Evolutionary conservation across 2,113 vertebrate genomes (phyloP), one percentile per base, ranked within the genome.

Genomic region (Pycnonotus jocosus): DNA sequence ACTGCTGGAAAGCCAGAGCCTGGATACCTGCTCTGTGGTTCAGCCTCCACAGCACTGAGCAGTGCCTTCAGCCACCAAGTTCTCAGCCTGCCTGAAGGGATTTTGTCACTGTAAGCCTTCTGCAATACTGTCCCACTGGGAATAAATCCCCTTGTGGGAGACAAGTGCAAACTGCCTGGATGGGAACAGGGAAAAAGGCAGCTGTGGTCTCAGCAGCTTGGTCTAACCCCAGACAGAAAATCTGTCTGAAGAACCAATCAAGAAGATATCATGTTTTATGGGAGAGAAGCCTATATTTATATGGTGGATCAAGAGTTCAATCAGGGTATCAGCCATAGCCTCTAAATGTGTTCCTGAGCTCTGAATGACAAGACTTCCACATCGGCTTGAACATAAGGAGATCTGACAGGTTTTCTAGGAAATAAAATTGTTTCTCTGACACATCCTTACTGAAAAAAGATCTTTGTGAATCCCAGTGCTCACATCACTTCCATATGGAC

Each of bases 41-140:
- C 33, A 62, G 37, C 50, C 19, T 42, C 16, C 2, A 7, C 25
- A 81, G n/a, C 7, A 17, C 42, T 30, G 12, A 57, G 33, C 11
- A 71, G 20, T 18, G 9, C 40, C 35, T 64, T 24, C 16, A 14
- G 15, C 47, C 40, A 11, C 27, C 0, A 0, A 30, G 0, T 1
- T 50, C 30, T 45, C 44, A 27, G 44, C 13, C 33, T 50, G 4
- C 21, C 44, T 80, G 77, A 50, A 92, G 56, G 25, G 5, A 16
- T 42, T 76, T 88, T 85, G 31, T 91, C 28, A 14, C 42, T 20
- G 40, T 25, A n/a, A 82, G 20, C 13, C 11, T 71, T 38, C 57
- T 82, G 33, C 28, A 47, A 2, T 19, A 21, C 7, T 37, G 25
- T 66, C 15, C 0, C 0, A 6, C 4, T 27, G 19, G 31, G n/a